Evolutionary conservation across 2,113 vertebrate species (phyloP).

Genomic region (Perccottus glenii): DNA sequence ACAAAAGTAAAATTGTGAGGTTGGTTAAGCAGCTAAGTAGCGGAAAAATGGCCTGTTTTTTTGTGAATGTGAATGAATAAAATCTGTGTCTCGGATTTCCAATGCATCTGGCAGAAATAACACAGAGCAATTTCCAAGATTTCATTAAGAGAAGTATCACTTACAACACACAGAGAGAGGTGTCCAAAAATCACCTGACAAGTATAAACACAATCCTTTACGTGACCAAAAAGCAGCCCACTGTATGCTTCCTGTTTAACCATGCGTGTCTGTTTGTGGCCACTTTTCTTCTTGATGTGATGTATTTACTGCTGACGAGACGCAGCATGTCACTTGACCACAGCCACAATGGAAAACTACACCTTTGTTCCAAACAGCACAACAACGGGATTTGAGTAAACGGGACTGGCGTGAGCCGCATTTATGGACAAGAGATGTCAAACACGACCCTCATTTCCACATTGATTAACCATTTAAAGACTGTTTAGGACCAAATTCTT

Average conservation of each 20-base stretch:
- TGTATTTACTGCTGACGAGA: not conserved
- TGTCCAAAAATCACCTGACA: conserved; percentile 7
- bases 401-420: not conserved
- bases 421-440: not conserved
- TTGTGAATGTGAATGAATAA: conserved; percentile 7
- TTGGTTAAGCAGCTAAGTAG: conserved; percentile 12
- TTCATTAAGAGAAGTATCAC: conserved; percentile 2
- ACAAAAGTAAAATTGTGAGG: not conserved
- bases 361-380: not conserved
- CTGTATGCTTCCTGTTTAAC: not conserved
- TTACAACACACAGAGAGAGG: not conserved
- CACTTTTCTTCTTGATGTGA: not conserved
- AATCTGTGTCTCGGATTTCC: not conserved
- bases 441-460: not conserved
- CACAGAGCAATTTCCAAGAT: not conserved
- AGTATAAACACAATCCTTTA: not conserved
- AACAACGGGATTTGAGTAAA: not conserved
- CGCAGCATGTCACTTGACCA: not conserved
- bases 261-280: not conserved
- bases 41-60: not conserved
- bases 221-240: not conserved
- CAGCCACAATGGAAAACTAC: not conserved
- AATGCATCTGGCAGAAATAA: conserved; percentile 9
- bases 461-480: not conserved
- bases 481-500: no score